A percentile compares a stretch with the other conserved stretches of the same genome.
phyloP scores from a whole-genome alignment of 2,113 vertebrate genomes.

The Sclerurus mexicanus region DNA sequence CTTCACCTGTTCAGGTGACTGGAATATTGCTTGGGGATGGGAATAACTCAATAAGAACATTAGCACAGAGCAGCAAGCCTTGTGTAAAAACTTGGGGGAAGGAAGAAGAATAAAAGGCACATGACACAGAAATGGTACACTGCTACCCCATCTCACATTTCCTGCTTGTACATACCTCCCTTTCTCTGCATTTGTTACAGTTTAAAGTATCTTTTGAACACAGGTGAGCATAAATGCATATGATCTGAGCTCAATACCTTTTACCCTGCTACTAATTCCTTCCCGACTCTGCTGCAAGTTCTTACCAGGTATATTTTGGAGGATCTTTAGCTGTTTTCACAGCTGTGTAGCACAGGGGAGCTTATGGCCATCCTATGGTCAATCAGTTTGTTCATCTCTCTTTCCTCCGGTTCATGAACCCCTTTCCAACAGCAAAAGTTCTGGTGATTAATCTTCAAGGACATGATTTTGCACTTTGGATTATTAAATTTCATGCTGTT shows the following conservation, averaged over 20 bases:
- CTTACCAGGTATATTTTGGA: background rate
- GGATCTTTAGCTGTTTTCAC: background rate
- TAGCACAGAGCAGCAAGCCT: background rate
- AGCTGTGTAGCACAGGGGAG: background rate
- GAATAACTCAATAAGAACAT: background rate
- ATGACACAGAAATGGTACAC: background rate
- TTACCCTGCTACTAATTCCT: background rate
- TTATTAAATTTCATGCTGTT: constrained; percentile 67
- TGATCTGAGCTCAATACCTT: background rate
- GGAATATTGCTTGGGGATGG: background rate
- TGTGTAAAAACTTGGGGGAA: background rate
- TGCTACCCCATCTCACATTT: background rate
- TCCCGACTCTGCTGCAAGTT: background rate
- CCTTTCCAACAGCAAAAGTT: background rate
- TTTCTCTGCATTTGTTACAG: background rate
- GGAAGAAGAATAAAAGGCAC: background rate
- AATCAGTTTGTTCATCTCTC: background rate
- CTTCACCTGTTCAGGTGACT: background rate
- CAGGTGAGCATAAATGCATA: background rate
- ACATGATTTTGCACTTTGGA: constrained; percentile 57
- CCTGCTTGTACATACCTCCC: background rate
- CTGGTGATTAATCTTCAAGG: constrained; percentile 58
- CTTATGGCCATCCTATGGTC: background rate
- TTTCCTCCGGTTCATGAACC: background rate
- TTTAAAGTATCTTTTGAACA: background rate